Base-by-base conservation (phyloP, 2,888 invertebrate genomes). In the Podabrus alpinus region DNA sequence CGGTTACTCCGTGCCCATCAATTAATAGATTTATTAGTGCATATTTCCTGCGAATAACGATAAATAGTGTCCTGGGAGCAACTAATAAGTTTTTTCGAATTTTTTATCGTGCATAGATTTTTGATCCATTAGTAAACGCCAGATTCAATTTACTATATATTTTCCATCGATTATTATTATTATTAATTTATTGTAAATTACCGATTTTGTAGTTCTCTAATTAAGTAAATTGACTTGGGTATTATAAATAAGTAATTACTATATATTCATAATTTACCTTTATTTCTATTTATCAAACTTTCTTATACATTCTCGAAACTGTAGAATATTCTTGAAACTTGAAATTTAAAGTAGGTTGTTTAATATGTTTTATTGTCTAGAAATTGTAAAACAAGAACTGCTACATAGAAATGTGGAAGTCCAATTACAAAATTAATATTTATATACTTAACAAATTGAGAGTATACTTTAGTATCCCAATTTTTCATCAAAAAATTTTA, bases 11-110 rank as follows among this genome's bases (percentile, higher is more conserved):
- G 29, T 29, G 45, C 19, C 62, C 15, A 15, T 21, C 64, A 67
- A 29, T 67, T 62, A 70, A 64, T 70, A 70, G 24, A 62, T 64
- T 62, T 70, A 70, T 45, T 64, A 62, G 69, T 62, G 69, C 69
- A 62, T 62, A 15, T 62, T 62, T 70, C 69, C 69, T 25, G 61
- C 64, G 24, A 62, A 29, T 25, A 19, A 21, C 61, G 69, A 70
- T 24, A 64, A 70, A 70, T 70, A 25, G n/a, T 62, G 29, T 70
- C 69, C 17, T 62, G 62, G 15, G 13, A 24, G 13, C n/a, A 60
- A 61, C 15, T 45, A 19, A 9, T 19, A 60, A 15, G 9, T 59
- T 68, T 59, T 68, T 19, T 17, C 10, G 13, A 17, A 45, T 17
- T 45, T 45, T 45, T 13, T 0, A 7, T 45, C 45, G 7, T n/a